Conservation (phyloP, 1,140 invertebrate species). For the Philotrypesis tridentata region DNA sequence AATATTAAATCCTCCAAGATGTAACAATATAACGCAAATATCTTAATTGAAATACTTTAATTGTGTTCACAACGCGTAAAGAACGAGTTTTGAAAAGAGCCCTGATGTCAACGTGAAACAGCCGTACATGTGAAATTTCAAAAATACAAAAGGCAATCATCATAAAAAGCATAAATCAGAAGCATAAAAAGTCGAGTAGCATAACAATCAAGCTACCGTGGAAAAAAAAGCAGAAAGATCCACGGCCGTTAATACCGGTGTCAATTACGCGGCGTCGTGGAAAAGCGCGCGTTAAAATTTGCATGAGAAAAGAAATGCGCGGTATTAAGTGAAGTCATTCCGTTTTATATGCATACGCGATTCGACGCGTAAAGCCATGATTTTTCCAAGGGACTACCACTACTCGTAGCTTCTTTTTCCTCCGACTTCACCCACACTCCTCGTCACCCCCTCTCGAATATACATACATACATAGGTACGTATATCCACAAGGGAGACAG, state of each 20-base stretch:
- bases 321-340: conserved; percentile 61
- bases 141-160: background rate
- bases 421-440: conserved; percentile 9
- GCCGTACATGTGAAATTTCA: background rate
- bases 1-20: too few relatives aligned
- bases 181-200: background rate
- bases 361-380: conserved; percentile 66
- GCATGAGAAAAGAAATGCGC: conserved; percentile 48
- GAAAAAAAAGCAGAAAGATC: conserved; percentile 48
- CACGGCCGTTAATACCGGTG: conserved; percentile 42
- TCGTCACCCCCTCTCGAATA: conserved; percentile 22
- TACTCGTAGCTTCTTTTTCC: conserved; percentile 4
- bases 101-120: background rate
- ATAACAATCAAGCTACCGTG: conserved; percentile 22
- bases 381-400: conserved; percentile 58
- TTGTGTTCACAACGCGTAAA: too few relatives aligned
- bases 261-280: conserved; percentile 43
- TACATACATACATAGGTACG: background rate
- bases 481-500: background rate
- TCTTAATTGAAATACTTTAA: too few relatives aligned
- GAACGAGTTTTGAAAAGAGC: background rate
- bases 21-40: too few relatives aligned
- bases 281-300: conserved; percentile 44
- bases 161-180: background rate
- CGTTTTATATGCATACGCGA: conserved; percentile 67